Evolutionary conservation across 64 coral and sea anemone species (phyloP), one percentile per base, ranked within the genome.

Genomic region (Porites lutea): DNA sequence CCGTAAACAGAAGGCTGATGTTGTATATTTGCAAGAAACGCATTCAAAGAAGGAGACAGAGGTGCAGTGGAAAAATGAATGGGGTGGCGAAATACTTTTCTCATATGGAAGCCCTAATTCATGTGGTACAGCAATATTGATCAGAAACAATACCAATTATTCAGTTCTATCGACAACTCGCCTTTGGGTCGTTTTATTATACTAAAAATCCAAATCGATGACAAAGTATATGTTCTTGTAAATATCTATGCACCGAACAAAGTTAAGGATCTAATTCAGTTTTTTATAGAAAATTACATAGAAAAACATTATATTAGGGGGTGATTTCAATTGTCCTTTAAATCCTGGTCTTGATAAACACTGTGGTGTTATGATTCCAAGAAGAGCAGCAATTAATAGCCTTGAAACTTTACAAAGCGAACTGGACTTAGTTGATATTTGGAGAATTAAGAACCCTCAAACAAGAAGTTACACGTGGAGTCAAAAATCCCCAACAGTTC

Each of bases 181-280:
- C n/a, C 20, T 71, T 55, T 16, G 37, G 64, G 8, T 55, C 44
- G 51, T 68, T 79, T 80, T 18, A 66, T 89, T 65, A 47, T 89
- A 18, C 15, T 79, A 78, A 79, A 78, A 89, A 47, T 50, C 22
- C 16, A 90, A 59, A 79, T 90, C 49, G 54, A 70, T 67, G 88
- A 52, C 19, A 87, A 87, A 72, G 66, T 55, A 18, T 72, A 37
- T 55, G 55, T 72, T 27, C 4, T 71, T 8, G 18, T 70, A 11
- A 73, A 87, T 16, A 87, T 73, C 51, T 72, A 86, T n/a, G 83
- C 16, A 9, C 82, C 48, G 22, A 87, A 72, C 43, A 72, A 54
- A 55, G 66, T 72, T 11, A 12, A 63, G 23, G 67, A 82, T 59
- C 52, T 43, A 59, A 60, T 59, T 72, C 71, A 87, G 68, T 87